Evolutionary conservation across 2,888 invertebrate species (phyloP).

Genomic region (Strigamia crassipes): DNA sequence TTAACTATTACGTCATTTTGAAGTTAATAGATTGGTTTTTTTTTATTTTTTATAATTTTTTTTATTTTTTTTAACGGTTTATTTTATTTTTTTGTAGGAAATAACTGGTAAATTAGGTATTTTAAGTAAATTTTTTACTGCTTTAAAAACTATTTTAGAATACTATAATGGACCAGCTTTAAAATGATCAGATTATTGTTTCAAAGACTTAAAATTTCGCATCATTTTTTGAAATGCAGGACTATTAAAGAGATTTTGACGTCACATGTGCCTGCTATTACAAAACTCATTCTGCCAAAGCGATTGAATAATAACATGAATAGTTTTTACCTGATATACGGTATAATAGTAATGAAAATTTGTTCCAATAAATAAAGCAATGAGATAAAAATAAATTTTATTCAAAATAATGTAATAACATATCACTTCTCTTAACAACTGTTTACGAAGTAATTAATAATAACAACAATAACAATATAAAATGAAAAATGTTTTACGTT

Average conservation of each 20-base stretch:
- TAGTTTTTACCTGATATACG: neutral
- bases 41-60: neutral
- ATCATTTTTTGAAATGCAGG: neutral
- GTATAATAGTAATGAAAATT: neutral
- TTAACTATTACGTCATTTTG: neutral
- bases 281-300: neutral
- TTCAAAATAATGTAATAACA: neutral
- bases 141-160: neutral
- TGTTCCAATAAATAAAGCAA: too few relatives aligned
- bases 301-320: neutral
- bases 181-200: neutral
- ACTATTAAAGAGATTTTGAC: neutral
- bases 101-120: neutral
- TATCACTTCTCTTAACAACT: neutral
- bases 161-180: neutral
- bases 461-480: neutral
- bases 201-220: slow-evolving; percentile 4
- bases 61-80: neutral
- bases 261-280: slow-evolving; percentile 17
- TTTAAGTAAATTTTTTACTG: neutral
- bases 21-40: neutral
- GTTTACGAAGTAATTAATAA: neutral
- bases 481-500: neutral
- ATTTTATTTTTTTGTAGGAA: neutral
- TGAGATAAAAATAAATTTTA: too few relatives aligned